Percentiles rank a stretch among this genome's conserved stretches.
phyloP scores from a whole-genome alignment of 2,888 invertebrate genomes.

The Macaria notata region DNA sequence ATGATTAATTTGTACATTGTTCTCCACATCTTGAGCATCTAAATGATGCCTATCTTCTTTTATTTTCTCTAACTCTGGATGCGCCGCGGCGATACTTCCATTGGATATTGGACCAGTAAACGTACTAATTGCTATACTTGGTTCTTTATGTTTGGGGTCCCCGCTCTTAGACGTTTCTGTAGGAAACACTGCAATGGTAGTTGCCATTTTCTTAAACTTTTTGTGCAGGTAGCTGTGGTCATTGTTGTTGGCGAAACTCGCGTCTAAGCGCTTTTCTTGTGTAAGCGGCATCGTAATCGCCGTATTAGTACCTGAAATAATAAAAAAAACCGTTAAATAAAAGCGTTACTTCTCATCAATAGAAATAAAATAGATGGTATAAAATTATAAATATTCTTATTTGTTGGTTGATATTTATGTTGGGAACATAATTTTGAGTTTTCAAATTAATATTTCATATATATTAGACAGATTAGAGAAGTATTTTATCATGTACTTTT shows the following conservation, averaged over 20 bases:
- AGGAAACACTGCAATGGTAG: constrained; percentile 72
- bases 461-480: too few relatives aligned
- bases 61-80: constrained; percentile 75
- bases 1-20: constrained; percentile 81
- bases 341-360: not conserved
- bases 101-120: constrained; percentile 66
- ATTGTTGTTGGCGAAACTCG: constrained; percentile 78
- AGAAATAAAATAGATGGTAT: too few relatives aligned
- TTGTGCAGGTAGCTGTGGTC: constrained; percentile 93
- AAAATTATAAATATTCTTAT: too few relatives aligned
- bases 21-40: constrained; percentile 54
- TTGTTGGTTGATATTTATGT: not conserved
- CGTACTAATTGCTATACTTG: constrained; percentile 54
- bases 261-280: constrained; percentile 77
- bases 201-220: constrained; percentile 95
- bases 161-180: constrained; percentile 56
- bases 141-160: constrained; percentile 61
- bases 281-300: constrained; percentile 76
- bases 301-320: constrained; percentile 68
- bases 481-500: too few relatives aligned
- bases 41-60: constrained; percentile 57
- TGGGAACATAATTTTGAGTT: not conserved
- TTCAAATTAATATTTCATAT: too few relatives aligned
- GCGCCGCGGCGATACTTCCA: constrained; percentile 72
- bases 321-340: not conserved